These are phyloP conservation scores for Zosterops lateralis DNA, from an alignment of 2,113 vertebrate species.

Conservation along the genomic window DNA sequence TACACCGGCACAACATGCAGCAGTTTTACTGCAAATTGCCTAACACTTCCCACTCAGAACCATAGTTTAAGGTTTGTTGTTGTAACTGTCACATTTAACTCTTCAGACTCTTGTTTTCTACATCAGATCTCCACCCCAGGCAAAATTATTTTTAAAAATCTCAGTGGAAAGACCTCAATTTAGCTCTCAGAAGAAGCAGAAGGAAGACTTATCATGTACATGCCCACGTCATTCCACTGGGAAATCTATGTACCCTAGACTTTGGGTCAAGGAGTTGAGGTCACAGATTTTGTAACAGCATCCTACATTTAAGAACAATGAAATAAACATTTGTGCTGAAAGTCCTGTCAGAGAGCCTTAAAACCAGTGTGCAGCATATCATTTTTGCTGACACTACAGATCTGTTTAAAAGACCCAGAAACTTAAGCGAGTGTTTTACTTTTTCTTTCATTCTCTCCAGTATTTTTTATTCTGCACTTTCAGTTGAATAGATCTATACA, in stretches of 20 bases:
- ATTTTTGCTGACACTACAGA: not conserved
- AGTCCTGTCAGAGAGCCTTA: not conserved
- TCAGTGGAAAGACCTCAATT: not conserved
- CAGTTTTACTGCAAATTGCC: not conserved
- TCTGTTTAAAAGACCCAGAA: not conserved
- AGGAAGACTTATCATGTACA: not conserved
- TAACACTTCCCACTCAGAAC: slow-evolving; percentile 29
- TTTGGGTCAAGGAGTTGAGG: not conserved
- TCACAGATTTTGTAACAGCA: not conserved
- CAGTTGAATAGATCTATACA: not conserved
- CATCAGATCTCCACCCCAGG: not conserved
- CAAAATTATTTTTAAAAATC: not conserved
- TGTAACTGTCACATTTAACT: not conserved
- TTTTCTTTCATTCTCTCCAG: not conserved
- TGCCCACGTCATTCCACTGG: not conserved
- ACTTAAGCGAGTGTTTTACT: accelerated
- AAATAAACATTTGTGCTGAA: not conserved
- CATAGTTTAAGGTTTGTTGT: not conserved
- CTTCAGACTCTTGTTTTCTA: not conserved
- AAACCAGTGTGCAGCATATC: not conserved
- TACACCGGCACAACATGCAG: not conserved
- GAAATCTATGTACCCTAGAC: not conserved
- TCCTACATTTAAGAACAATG: not conserved
- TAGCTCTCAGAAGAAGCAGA: not conserved
- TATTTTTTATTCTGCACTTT: not conserved